A percentile compares a stretch with the other conserved stretches of the same genome.
Evolutionary conservation across 2,888 invertebrate genomes (phyloP).

Genomic region (Cyaniris semiargus): DNA sequence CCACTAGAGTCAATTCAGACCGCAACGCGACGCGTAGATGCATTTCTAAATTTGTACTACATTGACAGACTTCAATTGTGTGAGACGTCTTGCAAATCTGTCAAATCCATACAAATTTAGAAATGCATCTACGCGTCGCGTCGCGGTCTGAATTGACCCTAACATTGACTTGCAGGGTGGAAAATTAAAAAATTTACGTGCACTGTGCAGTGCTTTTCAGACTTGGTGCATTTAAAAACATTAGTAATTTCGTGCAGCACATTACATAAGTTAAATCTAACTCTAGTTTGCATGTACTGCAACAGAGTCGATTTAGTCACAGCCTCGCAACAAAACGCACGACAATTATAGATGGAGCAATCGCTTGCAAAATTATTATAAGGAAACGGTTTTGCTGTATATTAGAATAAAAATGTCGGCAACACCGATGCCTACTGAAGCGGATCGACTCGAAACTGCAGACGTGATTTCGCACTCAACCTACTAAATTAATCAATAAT

Average conservation of each 20-base stretch:
- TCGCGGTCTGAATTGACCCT: no score
- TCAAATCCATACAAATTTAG: no score
- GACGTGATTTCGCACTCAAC: slow-evolving; percentile 52
- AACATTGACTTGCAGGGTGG: no score
- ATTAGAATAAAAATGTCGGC: slow-evolving; percentile 45
- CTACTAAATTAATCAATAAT: slow-evolving; percentile 40
- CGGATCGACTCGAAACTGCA: slow-evolving; percentile 54
- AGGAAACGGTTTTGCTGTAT: slow-evolving; percentile 34
- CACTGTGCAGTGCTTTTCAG: no score
- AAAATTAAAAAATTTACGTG: no score
- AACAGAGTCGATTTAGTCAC: slow-evolving; percentile 17
- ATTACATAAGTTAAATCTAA: not conserved
- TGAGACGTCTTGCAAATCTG: no score
- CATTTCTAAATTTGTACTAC: no score
- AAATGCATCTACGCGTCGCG: no score
- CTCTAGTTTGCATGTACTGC: not conserved
- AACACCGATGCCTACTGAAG: slow-evolving; percentile 63
- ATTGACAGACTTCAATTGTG: no score
- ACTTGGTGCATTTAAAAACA: no score
- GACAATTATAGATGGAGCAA: slow-evolving; percentile 15
- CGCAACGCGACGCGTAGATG: no score
- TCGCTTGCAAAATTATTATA: slow-evolving; percentile 22
- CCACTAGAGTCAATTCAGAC: no score
- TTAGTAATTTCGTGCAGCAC: not conserved
- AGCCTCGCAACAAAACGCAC: slow-evolving; percentile 14